Evolutionary conservation across 2,888 invertebrate genomes (phyloP), one percentile per base, ranked within the genome.

Genomic region (Trilocha varians): DNA sequence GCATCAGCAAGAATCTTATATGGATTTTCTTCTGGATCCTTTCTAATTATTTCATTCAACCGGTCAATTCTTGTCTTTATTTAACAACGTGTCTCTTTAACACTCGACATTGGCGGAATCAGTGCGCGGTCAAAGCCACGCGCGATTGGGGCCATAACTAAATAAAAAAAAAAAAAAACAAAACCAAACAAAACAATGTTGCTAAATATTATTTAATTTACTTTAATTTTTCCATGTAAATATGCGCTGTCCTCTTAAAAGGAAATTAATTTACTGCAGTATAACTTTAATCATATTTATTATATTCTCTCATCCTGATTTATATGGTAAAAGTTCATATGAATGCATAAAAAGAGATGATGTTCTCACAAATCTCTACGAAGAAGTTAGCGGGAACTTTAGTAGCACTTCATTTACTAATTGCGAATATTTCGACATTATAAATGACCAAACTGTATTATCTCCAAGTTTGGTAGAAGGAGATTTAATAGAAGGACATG

Each of bases 261-360:
- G 69, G 53, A 79, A 68, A 53, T 43, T 75, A 51, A 48, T 80
- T 36, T 74, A 59, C 48, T 58, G 59, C 42, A 57, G 52, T 39
- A 43, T 69, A 39, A 47, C 68, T 45, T 45, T 72, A 33, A 47
- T 68, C 47, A 50, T 58, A 40, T 42, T 79, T 32, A 51, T 82
- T 44, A 64, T 79, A 56, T 53, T 80, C 37, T 47, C 80, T 42
- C 72, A 78, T 51, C 74, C 77, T 5, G 59, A 69, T 38, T 66
- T 66, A 55, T 70, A 72, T 47, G 69, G 65, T 14, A 60, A 59
- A 16, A 52, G 65, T 36, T 57, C 53, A 25, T 88, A 88, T 58
- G 79, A 84, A 35, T 87, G 74, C 51, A 83, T 89, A 38, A 58
- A 70, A 41, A 74, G 66, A 45, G 73, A 78, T 6, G 60, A 76